phyloP scores from a whole-genome alignment of 2,888 invertebrate genomes.

The Matsumyia berberina region DNA sequence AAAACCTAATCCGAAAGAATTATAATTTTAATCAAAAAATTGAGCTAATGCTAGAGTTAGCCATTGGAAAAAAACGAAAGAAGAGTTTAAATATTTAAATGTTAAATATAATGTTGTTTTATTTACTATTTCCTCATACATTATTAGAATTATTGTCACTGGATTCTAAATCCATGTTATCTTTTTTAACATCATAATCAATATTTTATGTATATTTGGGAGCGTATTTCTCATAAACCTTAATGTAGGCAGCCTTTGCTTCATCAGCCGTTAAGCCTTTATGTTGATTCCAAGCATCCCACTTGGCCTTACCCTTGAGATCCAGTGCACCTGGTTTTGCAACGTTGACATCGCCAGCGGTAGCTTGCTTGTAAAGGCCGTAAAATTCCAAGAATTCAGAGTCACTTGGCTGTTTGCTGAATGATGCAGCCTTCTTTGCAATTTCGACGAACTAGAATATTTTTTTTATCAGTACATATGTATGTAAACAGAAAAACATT shows the following conservation, averaged over 20 bases:
- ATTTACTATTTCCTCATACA: neutral
- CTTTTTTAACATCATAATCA: constrained; percentile 13
- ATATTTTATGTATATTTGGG: constrained; percentile 84
- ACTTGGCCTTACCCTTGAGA: constrained; percentile 95
- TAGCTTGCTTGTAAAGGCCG: constrained; percentile 93
- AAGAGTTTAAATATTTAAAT: constrained; percentile 5
- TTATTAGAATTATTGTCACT: neutral
- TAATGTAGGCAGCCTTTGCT: constrained; percentile 93
- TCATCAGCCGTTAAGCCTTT: constrained; percentile 91
- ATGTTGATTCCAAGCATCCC: constrained; percentile 94
- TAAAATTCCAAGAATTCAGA: constrained; percentile 92
- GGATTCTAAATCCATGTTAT: neutral
- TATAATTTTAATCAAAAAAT: no score
- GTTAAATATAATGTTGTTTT: constrained; percentile 27
- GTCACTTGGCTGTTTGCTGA: constrained; percentile 90
- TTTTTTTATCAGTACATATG: neutral
- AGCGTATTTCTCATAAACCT: constrained; percentile 86
- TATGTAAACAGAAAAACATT: neutral
- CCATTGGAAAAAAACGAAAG: neutral
- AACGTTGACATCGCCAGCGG: constrained; percentile 91
- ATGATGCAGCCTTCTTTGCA: constrained; percentile 87
- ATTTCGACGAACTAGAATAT: constrained; percentile 79
- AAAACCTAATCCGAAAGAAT: no score
- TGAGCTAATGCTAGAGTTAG: no score
- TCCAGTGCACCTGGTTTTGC: constrained; percentile 94